Conservation (phyloP, 2,797 vertebrate species). For the Onychomys torridus region DNA sequence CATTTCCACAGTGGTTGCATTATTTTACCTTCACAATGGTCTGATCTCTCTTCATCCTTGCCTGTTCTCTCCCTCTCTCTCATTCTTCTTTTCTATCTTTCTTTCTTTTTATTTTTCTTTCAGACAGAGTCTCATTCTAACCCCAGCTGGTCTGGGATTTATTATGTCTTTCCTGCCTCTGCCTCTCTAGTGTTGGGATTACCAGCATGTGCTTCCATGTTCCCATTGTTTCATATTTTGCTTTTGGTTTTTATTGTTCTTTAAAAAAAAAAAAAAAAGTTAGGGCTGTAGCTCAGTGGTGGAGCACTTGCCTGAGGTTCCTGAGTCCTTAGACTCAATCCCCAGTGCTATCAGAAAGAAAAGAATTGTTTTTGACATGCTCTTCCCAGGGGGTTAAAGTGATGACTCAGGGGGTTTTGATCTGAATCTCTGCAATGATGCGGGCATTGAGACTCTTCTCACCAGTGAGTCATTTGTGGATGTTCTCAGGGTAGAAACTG, state of each 20-base stretch:
- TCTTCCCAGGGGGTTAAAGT: background rate
- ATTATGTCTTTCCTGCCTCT: background rate
- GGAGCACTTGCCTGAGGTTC: background rate
- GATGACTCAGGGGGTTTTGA: constrained; percentile 6
- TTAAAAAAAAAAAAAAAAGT: background rate
- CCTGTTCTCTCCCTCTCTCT: background rate
- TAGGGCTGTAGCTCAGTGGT: background rate
- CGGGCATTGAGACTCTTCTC: background rate
- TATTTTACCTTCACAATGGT: background rate
- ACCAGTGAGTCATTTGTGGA: background rate
- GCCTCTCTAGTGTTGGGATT: background rate
- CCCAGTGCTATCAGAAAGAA: background rate
- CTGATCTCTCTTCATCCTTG: background rate
- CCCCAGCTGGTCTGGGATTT: background rate
- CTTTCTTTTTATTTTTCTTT: background rate
- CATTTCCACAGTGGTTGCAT: background rate
- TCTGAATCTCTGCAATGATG: constrained; percentile 5
- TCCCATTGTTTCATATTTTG: background rate
- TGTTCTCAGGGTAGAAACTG: background rate
- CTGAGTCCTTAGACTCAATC: background rate
- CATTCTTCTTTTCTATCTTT: no score
- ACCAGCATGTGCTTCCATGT: background rate
- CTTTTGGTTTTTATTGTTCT: background rate
- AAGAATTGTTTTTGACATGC: background rate
- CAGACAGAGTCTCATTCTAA: background rate